Conservation (phyloP, 2,888 invertebrate species). For the Dynastes grantii region DNA sequence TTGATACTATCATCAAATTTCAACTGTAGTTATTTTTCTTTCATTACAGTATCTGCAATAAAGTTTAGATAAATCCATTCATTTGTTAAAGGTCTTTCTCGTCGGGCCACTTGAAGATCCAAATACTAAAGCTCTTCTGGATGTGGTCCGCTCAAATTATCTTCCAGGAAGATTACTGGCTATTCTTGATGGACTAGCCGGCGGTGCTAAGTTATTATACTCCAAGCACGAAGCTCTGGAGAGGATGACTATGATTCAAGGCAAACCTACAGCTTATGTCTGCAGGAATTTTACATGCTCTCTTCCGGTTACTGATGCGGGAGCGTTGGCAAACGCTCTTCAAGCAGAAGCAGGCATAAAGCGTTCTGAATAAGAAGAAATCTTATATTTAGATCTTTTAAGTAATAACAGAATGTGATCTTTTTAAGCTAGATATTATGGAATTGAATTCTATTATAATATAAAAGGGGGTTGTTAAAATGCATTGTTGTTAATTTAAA, state of each 20-base stretch:
- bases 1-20: too few relatives aligned
- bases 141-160: slow-evolving; percentile 77
- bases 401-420: not conserved
- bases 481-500: slow-evolving; percentile 15
- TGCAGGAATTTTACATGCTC: slow-evolving; percentile 85
- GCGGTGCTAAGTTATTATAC: slow-evolving; percentile 65
- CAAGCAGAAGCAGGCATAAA: slow-evolving; percentile 38
- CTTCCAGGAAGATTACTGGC: slow-evolving; percentile 81
- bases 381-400: not conserved
- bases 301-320: slow-evolving; percentile 81
- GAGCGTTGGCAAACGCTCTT: slow-evolving; percentile 76
- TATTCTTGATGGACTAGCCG: slow-evolving; percentile 76
- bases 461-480: slow-evolving; percentile 17
- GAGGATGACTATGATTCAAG: slow-evolving; percentile 72
- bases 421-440: not conserved
- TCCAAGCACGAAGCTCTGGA: slow-evolving; percentile 68
- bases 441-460: not conserved
- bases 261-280: slow-evolving; percentile 83
- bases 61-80: too few relatives aligned
- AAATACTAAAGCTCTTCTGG: slow-evolving; percentile 79
- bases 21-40: not conserved
- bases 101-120: slow-evolving; percentile 78
- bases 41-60: too few relatives aligned
- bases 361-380: not conserved
- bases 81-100: slow-evolving; percentile 75